These are phyloP conservation scores for Apodemus agrarius DNA, from an alignment of 2,797 vertebrate genomes.

Conservation along the genomic window DNA sequence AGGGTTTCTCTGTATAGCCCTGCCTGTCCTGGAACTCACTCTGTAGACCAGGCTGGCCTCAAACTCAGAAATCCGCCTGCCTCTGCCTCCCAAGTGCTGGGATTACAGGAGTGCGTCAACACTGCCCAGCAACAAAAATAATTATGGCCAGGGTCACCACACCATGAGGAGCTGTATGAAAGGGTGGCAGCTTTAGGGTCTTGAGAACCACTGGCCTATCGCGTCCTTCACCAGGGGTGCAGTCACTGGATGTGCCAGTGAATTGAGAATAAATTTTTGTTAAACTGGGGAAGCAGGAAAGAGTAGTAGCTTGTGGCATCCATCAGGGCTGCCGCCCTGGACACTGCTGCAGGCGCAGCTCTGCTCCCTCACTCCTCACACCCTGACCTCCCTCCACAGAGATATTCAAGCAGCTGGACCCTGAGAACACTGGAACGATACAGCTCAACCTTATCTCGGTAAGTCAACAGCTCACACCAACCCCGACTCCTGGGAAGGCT, in stretches of 20 bases:
- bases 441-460: conserved; percentile 87
- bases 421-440: conserved; percentile 87
- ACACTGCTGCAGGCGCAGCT: rapidly evolving
- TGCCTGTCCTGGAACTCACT: no score
- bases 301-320: not conserved
- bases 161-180: not conserved
- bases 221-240: not conserved
- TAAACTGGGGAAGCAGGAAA: not conserved
- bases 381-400: conserved; percentile 82
- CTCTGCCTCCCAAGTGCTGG: no score
- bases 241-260: rapidly evolving
- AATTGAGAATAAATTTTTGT: not conserved
- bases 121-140: no score
- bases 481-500: rapidly evolving
- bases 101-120: no score
- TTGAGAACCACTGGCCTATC: not conserved
- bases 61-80: no score
- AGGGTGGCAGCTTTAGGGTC: not conserved
- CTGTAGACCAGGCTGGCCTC: no score
- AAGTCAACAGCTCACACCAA: conserved; percentile 60
- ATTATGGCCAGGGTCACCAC: not conserved
- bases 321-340: not conserved
- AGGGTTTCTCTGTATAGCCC: no score
- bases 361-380: not conserved
- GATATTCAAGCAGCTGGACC: conserved; percentile 89